Evolutionary conservation across 2,113 vertebrate genomes (phyloP).

Genomic region (Phocoena sinus): DNA sequence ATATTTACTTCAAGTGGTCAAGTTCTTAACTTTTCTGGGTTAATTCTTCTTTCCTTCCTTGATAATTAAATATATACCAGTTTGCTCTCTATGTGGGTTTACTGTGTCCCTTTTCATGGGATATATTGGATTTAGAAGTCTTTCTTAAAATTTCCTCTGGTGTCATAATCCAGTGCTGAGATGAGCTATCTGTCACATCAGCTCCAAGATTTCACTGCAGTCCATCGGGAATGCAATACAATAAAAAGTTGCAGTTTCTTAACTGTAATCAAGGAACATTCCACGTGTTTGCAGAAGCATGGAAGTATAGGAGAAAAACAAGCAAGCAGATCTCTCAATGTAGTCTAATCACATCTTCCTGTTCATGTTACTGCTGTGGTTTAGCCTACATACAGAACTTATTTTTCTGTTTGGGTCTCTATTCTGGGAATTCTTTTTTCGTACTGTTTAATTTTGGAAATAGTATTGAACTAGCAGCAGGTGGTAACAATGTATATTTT

Average conservation of each 20-base stretch:
- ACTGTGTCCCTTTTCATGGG: conserved; percentile 13
- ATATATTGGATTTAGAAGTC: conserved; percentile 41
- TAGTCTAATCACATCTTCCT: conserved; percentile 67
- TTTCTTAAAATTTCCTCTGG: conserved; percentile 35
- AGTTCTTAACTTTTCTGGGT: conserved; percentile 35
- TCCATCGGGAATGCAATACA: conserved; percentile 54
- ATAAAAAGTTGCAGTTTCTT: conserved; percentile 65
- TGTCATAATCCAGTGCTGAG: conserved; percentile 8
- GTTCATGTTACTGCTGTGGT: conserved; percentile 57
- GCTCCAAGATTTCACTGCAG: conserved; percentile 63
- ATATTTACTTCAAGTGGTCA: neutral
- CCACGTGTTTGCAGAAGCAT: conserved; percentile 57
- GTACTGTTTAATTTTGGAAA: conserved; percentile 50
- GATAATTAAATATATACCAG: neutral
- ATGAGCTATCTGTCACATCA: conserved; percentile 67
- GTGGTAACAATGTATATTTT: conserved; percentile 40
- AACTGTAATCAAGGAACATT: conserved; percentile 74
- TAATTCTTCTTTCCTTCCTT: conserved; percentile 28
- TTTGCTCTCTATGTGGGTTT: conserved; percentile 8
- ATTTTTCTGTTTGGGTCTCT: conserved; percentile 71
- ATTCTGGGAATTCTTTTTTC: conserved; percentile 75
- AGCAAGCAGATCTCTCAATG: conserved; percentile 68
- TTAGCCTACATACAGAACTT: conserved; percentile 56
- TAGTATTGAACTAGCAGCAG: conserved; percentile 14
- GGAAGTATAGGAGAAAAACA: conserved; percentile 63